Percentiles rank a stretch among this genome's conserved stretches.
phyloP scores from a whole-genome alignment of 1,140 invertebrate species.

The Cotesia vestalis region DNA sequence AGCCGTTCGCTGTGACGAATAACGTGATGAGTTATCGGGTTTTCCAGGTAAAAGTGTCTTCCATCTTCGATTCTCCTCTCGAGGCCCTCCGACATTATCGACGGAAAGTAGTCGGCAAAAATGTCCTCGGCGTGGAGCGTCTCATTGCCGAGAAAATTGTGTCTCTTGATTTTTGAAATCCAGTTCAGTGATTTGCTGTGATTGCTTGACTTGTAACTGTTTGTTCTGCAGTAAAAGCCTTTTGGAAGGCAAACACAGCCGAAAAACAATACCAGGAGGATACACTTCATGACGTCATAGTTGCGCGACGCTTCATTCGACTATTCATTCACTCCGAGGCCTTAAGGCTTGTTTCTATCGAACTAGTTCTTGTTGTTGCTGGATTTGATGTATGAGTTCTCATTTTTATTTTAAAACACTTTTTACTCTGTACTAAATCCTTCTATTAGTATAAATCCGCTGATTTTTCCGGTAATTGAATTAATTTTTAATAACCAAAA shows the following conservation, averaged over 20 bases:
- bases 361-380: too few relatives aligned
- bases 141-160: neutral
- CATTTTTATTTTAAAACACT: too few relatives aligned
- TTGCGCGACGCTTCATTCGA: neutral
- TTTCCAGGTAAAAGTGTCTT: conserved; percentile 37
- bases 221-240: too few relatives aligned
- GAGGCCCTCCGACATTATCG: neutral
- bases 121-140: neutral
- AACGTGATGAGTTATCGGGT: conserved; percentile 43
- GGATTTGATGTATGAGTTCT: too few relatives aligned
- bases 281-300: conserved; percentile 42
- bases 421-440: too few relatives aligned
- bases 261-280: conserved; percentile 32
- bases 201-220: conserved; percentile 18
- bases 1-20: conserved; percentile 47
- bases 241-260: conserved; percentile 36
- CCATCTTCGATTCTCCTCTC: neutral
- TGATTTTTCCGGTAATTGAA: too few relatives aligned
- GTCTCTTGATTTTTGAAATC: conserved; percentile 14
- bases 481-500: too few relatives aligned
- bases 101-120: neutral
- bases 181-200: conserved; percentile 23
- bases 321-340: conserved; percentile 10
- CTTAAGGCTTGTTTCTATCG: too few relatives aligned
- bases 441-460: too few relatives aligned